These are phyloP conservation scores for Cyanoliseus patagonus DNA, from an alignment of 2,113 vertebrate species.

Conservation along the genomic window DNA sequence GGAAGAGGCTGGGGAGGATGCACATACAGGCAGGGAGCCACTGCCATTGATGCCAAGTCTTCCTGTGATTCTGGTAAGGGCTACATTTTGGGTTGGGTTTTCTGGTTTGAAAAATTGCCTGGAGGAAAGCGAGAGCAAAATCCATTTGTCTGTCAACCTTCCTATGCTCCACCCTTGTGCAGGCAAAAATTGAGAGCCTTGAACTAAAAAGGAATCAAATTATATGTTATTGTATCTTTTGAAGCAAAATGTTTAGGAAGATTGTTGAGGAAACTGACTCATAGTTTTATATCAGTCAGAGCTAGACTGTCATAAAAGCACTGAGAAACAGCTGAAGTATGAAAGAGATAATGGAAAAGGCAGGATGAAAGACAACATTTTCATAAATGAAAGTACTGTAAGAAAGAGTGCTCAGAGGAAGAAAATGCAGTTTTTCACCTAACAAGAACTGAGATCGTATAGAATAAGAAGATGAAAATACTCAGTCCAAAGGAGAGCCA, in stretches of 20 bases:
- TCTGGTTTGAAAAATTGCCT: neutral
- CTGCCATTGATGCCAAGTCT: neutral
- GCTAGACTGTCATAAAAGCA: neutral
- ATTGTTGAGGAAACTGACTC: neutral
- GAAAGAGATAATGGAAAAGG: neutral
- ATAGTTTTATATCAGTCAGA: neutral
- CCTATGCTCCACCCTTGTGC: neutral
- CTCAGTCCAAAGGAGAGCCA: neutral
- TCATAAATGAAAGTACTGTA: neutral
- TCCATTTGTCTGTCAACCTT: neutral
- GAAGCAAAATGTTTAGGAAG: conserved; percentile 5
- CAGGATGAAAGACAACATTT: neutral
- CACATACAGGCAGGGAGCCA: neutral
- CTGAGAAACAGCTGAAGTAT: neutral
- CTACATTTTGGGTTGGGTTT: neutral
- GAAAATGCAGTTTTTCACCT: neutral
- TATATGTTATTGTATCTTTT: neutral
- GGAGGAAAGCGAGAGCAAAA: neutral
- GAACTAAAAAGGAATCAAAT: conserved; percentile 25
- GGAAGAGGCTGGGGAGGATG: neutral
- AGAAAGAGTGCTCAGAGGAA: neutral
- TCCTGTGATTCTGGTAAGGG: neutral
- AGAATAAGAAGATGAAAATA: neutral
- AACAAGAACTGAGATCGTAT: neutral
- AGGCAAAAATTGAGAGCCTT: neutral